Percentiles rank a stretch among this genome's conserved stretches.
Evolutionary conservation across 2,797 vertebrate genomes (phyloP).

Genomic region (Centroberyx gerrardi): DNA sequence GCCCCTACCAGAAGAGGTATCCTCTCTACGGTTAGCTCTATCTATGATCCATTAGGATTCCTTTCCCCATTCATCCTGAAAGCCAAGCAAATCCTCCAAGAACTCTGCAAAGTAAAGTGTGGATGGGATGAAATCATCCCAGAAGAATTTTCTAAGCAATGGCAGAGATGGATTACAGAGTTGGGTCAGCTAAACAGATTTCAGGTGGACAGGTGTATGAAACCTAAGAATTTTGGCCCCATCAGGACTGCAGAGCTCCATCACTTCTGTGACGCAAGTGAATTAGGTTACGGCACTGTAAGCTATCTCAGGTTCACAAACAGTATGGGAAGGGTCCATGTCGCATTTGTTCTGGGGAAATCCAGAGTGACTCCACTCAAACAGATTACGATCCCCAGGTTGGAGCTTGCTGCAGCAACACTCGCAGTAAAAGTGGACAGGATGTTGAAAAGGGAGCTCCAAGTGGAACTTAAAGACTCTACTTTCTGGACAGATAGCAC

Average conservation of each 20-base stretch:
- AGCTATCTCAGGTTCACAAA: constrained; percentile 10
- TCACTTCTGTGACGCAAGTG: constrained; percentile 26
- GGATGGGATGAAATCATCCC: constrained; percentile 14
- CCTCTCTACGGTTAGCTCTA: no score
- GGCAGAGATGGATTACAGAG: constrained; percentile 6
- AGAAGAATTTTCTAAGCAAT: not conserved
- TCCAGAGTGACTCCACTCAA: constrained; percentile 33
- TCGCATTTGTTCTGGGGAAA: constrained; percentile 20
- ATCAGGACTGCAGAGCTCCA: constrained; percentile 5
- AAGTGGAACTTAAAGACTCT: not conserved
- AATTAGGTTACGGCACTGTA: constrained; percentile 1
- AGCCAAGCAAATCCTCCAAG: no score
- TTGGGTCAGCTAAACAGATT: not conserved
- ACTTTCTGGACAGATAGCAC: constrained; percentile 34
- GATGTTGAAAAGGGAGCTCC: constrained; percentile 11
- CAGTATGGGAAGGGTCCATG: not conserved
- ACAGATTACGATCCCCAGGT: constrained; percentile 15
- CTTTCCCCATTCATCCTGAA: no score
- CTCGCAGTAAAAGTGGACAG: constrained; percentile 5
- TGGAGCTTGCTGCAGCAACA: constrained; percentile 16
- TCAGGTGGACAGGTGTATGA: constrained; percentile 5
- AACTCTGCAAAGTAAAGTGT: no score
- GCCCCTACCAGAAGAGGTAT: no score
- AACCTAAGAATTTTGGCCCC: constrained; percentile 3
- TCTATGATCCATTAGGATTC: no score